Evolutionary conservation across 2,113 vertebrate species (phyloP), one percentile per base, ranked within the genome.

Genomic region (Struthio camelus): DNA sequence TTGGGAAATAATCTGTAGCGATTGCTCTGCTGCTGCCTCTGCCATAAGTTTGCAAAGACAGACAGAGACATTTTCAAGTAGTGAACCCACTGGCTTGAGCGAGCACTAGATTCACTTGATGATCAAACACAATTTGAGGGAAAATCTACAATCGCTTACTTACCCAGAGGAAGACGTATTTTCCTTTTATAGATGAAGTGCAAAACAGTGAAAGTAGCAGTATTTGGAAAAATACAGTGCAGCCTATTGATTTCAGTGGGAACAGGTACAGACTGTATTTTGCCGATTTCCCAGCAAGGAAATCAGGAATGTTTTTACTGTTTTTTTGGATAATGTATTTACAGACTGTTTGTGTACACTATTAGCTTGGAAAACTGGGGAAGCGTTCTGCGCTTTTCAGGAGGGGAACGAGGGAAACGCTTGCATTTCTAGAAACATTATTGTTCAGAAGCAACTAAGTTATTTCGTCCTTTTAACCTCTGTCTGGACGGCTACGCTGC

Each of bases 361-460:
- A 23, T 42, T 89, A 89, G 75, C 80, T 70, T 23, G 70, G n/a
- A 27, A 27, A 53, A 69, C 48, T 10, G n/a, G n/a, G n/a, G n/a
- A n/a, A n/a, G n/a, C n/a, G 25, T 25, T 18, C 51, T 20, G 59
- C 5, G 65, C 77, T 84, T 56, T 79, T 82, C 91, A 91, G 79
- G 93, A 84, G 94, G 50, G 54, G 62, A 81, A 59, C 80, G 34
- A 80, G 92, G 83, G 36, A 91, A 94, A 90, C 0, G 51, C n/a
- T 78, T 36, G 16, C 79, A 90, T 94, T 95, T 90, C 93, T 79
- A 92, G 92, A 70, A 87, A 50, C 88, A 8, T 83, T 58, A 85
- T 86, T 95, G 88, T 95, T 97, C 48, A 72, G 88, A 90, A 88
- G 80, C 88, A 88, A 91, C 48, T 90, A 96, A 97, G 42, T 94